Conservation (phyloP, 2,888 invertebrate genomes). For the Andrena camellia region DNA sequence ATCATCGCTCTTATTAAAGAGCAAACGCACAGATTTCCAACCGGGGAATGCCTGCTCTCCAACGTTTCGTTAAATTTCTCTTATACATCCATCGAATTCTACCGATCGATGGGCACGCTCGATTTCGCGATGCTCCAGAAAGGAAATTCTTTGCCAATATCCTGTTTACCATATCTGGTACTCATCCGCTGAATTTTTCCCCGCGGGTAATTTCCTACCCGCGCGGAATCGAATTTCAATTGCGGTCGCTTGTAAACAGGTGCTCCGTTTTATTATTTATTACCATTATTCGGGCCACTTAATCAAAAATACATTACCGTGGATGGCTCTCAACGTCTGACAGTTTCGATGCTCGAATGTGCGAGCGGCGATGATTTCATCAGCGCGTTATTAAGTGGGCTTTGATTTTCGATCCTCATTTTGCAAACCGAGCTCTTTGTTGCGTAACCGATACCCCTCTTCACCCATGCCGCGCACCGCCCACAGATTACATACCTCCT, state of each 20-base stretch:
- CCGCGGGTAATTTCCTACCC: conserved; percentile 34
- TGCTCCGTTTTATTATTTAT: conserved; percentile 74
- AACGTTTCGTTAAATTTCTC: background rate
- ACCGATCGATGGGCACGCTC: background rate
- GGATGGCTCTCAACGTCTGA: conserved; percentile 70
- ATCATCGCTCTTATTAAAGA: conserved; percentile 17
- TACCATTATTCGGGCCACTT: conserved; percentile 69
- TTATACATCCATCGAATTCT: too few species aligned
- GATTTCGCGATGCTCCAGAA: background rate
- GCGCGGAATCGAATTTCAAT: conserved; percentile 61
- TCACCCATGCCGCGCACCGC: conserved; percentile 1
- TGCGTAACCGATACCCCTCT: conserved; percentile 43
- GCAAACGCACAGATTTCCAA: background rate
- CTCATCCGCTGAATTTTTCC: conserved; percentile 62
- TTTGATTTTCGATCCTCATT: conserved; percentile 77
- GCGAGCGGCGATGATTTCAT: conserved; percentile 74
- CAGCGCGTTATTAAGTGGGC: conserved; percentile 76
- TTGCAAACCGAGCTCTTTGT: conserved; percentile 75
- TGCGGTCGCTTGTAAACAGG: conserved; percentile 73
- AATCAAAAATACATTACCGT: conserved; percentile 73
- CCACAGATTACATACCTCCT: conserved; percentile 68
- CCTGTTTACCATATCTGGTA: conserved; percentile 39
- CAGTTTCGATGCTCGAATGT: conserved; percentile 72
- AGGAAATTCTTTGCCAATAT: conserved; percentile 30
- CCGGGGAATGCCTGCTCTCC: too few species aligned